A percentile compares a stretch with the other conserved stretches of the same genome.
phyloP scores from a whole-genome alignment of 1,140 invertebrate genomes.

The Megalonaias nervosa region DNA sequence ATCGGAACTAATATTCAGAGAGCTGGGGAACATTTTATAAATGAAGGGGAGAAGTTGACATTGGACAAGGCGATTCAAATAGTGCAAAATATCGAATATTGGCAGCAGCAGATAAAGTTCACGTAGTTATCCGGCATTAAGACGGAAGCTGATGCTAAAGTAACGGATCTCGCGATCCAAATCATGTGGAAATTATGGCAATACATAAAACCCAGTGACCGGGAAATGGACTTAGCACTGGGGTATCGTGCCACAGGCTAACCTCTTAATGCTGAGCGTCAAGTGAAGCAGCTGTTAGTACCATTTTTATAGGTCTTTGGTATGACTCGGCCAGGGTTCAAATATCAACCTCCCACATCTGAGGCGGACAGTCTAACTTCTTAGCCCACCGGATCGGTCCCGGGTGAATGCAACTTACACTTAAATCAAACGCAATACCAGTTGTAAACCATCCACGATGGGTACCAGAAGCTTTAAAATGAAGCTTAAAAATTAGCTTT shows the following conservation, averaged over 20 bases:
- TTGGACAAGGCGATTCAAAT: constrained; percentile 18
- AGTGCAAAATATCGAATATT: constrained; percentile 19
- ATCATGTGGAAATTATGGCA: not conserved
- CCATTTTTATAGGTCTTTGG: not conserved
- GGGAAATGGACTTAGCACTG: not conserved
- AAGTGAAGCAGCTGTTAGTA: not conserved
- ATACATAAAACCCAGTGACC: not conserved
- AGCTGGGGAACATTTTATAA: constrained; percentile 1
- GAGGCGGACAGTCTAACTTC: constrained; percentile 37
- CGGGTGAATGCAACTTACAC: constrained; percentile 27
- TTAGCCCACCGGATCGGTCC: constrained; percentile 25
- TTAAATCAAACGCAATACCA: constrained; percentile 22
- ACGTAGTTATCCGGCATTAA: constrained; percentile 5
- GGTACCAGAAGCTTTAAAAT: constrained; percentile 26
- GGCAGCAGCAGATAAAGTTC: constrained; percentile 1
- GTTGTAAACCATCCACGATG: constrained; percentile 28
- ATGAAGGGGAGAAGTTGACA: constrained; percentile 3
- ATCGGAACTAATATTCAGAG: not conserved
- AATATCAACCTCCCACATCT: not conserved
- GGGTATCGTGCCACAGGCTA: not conserved
- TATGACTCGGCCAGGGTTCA: not conserved
- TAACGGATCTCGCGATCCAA: not conserved
- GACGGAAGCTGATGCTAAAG: not conserved
- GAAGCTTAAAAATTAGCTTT: constrained; percentile 40
- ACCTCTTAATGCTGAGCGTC: not conserved